phyloP scores from a whole-genome alignment of 2,113 vertebrate species.

The Tretioscincus oriximinensis region DNA sequence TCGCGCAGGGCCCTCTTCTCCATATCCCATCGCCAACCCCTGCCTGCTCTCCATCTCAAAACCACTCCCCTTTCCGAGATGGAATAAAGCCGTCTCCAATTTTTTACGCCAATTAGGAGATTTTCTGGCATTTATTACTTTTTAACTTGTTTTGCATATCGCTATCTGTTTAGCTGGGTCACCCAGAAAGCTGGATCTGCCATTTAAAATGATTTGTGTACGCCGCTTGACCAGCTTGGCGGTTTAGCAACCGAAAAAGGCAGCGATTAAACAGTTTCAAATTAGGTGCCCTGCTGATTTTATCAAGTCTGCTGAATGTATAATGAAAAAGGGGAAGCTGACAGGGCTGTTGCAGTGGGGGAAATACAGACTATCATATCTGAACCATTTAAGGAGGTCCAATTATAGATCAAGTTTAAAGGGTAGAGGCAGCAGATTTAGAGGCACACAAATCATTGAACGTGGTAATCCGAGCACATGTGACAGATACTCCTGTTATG shows the following conservation, averaged over 20 bases:
- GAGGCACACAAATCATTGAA: constrained; percentile 97
- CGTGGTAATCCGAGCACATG: constrained; percentile 86
- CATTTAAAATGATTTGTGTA: constrained; percentile 99
- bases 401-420: constrained; percentile 92
- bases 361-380: constrained; percentile 89
- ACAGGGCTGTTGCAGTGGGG: constrained; percentile 79
- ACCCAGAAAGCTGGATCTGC: constrained; percentile 88
- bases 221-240: constrained; percentile 95
- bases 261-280: constrained; percentile 93
- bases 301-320: constrained; percentile 98
- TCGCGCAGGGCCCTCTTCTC: too few relatives aligned
- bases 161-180: constrained; percentile 94
- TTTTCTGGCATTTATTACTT: constrained; percentile 96
- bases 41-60: constrained; percentile 68
- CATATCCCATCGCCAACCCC: too few relatives aligned
- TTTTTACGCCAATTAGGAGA: constrained; percentile 95
- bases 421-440: constrained; percentile 86
- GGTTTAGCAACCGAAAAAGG: constrained; percentile 85
- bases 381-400: constrained; percentile 93
- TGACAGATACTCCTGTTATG: constrained; percentile 92
- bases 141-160: constrained; percentile 91
- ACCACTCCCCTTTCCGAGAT: constrained; percentile 74
- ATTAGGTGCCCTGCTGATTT: constrained; percentile 95
- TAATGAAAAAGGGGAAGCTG: constrained; percentile 95
- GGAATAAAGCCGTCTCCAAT: constrained; percentile 78